Evolutionary conservation across 35 echinoderm and acorn worm genomes (phyloP), one percentile per base, ranked within the genome.

Genomic region (Apostichopus japonicus): DNA sequence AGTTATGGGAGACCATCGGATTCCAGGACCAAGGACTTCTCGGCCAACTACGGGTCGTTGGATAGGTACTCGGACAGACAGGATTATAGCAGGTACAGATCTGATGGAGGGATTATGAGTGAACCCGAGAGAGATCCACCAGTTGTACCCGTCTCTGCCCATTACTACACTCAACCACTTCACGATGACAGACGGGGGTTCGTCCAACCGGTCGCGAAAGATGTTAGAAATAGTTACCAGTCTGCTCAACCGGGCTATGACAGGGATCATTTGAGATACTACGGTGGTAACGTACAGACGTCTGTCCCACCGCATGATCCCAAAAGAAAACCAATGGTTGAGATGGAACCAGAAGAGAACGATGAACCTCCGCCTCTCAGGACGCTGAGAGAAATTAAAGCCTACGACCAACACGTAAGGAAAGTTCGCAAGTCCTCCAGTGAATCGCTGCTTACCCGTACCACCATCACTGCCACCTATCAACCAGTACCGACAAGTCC

Each of bases 71-170:
- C 59, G 0, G 57, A 19, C 2, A 65, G 56, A 53, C 23, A 72
- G 13, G 90, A 91, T 79, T 78, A 91, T 33, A n/a, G 9, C 9
- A 21, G 17, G 17, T 91, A 91, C 53, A 56, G 72, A 23, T 79
- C 72, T 11, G 90, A 91, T 63, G 90, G 56, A 58, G 90, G 79
- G 90, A 23, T 79, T 54, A 77, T 56, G 22, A 91, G 90, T 79
- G 90, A 91, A 33, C 90, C 90, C 16, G 90, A 91, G 54, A 77
- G 90, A 91, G 90, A 91, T 9, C 72, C 90, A 17, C 90, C 90
- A 52, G 23, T 17, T 16, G 52, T 77, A 5, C 90, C 90, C 56
- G 44, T 33, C 10, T 73, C 86, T 8, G 67, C 62, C 8, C 86
- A 89, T 10, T 73, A 67, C 62, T 65, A 59, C 22, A 5, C 86